Conservation (phyloP, 2,113 vertebrate genomes). For the Vombatus ursinus region DNA sequence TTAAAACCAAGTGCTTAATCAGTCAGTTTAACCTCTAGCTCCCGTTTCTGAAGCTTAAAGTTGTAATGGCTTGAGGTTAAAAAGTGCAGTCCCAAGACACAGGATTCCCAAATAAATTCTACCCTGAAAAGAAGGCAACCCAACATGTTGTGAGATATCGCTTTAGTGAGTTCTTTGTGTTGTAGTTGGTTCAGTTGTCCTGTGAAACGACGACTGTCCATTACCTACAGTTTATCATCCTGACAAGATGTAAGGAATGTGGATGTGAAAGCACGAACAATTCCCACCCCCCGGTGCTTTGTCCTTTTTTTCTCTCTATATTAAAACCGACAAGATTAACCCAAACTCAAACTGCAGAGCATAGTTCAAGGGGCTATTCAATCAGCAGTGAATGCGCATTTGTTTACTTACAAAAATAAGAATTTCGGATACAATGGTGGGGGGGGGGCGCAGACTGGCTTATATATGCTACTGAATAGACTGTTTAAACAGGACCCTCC, state of each 20-base stretch:
- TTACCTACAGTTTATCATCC: conserved; percentile 88
- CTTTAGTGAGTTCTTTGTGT: conserved; percentile 80
- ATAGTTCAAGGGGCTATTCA: conserved; percentile 89
- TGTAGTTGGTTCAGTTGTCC: conserved; percentile 76
- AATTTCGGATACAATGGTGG: conserved; percentile 84
- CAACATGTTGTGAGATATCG: conserved; percentile 67
- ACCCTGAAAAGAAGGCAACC: conserved; percentile 74
- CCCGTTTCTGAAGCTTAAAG: conserved; percentile 76
- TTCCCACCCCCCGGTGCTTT: conserved; percentile 83
- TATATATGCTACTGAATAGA: conserved; percentile 79
- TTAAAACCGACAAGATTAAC: conserved; percentile 89
- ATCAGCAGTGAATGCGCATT: conserved; percentile 84
- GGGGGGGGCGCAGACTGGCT: conserved; percentile 70
- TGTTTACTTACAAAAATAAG: conserved; percentile 88
- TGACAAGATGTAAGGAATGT: conserved; percentile 86
- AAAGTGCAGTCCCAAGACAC: conserved; percentile 76
- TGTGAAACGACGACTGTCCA: conserved; percentile 80
- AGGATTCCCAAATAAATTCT: conserved; percentile 81
- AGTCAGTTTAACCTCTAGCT: conserved; percentile 80
- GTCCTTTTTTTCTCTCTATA: conserved; percentile 79
- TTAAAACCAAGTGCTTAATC: conserved; percentile 77
- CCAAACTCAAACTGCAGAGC: conserved; percentile 83
- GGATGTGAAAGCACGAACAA: conserved; percentile 83
- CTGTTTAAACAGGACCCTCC: conserved; percentile 82
- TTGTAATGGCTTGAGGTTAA: conserved; percentile 80